phyloP scores from a whole-genome alignment of 2,113 vertebrate genomes.

The Plotosus lineatus region DNA sequence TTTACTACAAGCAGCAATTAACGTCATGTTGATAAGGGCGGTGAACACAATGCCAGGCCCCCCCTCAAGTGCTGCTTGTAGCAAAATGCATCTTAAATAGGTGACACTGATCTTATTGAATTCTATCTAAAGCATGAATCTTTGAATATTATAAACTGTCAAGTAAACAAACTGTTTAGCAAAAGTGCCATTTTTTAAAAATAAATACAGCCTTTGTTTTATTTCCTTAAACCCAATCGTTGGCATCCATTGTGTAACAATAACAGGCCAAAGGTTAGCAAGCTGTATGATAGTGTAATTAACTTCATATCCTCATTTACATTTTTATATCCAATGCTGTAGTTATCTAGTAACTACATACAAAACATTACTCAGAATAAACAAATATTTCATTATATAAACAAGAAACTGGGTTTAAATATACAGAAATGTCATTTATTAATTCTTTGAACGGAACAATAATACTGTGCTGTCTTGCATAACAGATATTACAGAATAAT shows the following conservation, averaged over 20 bases:
- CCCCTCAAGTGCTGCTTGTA: background rate
- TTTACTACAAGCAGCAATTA: too few relatives aligned
- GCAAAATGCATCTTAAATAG: background rate
- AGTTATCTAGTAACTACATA: background rate
- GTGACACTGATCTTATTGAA: background rate
- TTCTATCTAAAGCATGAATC: background rate
- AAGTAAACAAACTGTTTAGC: background rate
- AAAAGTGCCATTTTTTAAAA: background rate
- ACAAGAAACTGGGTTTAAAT: background rate
- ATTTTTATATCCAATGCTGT: background rate
- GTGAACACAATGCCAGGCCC: background rate
- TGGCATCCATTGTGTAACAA: background rate
- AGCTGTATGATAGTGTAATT: background rate
- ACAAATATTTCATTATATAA: background rate
- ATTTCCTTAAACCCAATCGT: too few relatives aligned
- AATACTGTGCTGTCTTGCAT: too few relatives aligned
- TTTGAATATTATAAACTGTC: background rate
- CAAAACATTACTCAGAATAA: background rate
- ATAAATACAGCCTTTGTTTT: too few relatives aligned
- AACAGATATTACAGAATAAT: too few relatives aligned
- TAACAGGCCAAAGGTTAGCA: background rate
- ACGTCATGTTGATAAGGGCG: too few relatives aligned
- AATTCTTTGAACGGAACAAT: too few relatives aligned
- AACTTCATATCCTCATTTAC: background rate
- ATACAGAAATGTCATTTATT: background rate